Base-by-base conservation (phyloP, 2,888 invertebrate species). In the Criorhina ranunculi region DNA sequence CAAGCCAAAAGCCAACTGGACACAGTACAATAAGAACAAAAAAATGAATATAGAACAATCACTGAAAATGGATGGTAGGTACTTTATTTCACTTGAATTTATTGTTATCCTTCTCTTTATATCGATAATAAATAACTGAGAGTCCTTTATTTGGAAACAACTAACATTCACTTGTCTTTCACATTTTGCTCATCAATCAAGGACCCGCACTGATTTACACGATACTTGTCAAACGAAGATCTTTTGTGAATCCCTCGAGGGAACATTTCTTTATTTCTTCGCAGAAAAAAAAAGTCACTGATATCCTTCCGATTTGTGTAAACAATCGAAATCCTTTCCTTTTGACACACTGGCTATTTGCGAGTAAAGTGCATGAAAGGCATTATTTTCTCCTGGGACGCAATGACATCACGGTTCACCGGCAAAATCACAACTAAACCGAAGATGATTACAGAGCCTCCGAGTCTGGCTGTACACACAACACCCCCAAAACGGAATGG, bases 381-480 rank as follows among this genome's bases (percentile, higher is more conserved):
- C 53, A 44, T 77, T 69, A 53, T 78, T 49, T 15, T 60, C 35
- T 75, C 19, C 9, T 85, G 75, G 75, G 85, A 85, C 75, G 59
- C 64, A 75, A 70, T 79, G 70, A 86, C 86, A 86, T 86, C 76
- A 80, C 86, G 81, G 76, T 62, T 76, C 86, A 86, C 80, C 86
- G 86, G 86, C 81, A 67, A 86, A 81, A 81, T 80, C 81, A 86
- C 64, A 86, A 86, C 86, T 86, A 81, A 86, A 80, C 72, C 49
- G 53, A 76, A 66, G 55, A 76, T 67, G 76, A 81, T 86, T 86
- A 86, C 72, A 86, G 75, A 76, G 81, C 53, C 81, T 66, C 24
- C 46, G 86, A 86, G 81, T 81, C 81, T 81, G 75, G 51, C 64
- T 44, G 59, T 77, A 60, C 29, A 53, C 24, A 59, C 44, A 42